Percentiles rank a stretch among this genome's conserved stretches.
phyloP scores from a whole-genome alignment of 2,113 vertebrate species.

The Probosciger aterrimus region DNA sequence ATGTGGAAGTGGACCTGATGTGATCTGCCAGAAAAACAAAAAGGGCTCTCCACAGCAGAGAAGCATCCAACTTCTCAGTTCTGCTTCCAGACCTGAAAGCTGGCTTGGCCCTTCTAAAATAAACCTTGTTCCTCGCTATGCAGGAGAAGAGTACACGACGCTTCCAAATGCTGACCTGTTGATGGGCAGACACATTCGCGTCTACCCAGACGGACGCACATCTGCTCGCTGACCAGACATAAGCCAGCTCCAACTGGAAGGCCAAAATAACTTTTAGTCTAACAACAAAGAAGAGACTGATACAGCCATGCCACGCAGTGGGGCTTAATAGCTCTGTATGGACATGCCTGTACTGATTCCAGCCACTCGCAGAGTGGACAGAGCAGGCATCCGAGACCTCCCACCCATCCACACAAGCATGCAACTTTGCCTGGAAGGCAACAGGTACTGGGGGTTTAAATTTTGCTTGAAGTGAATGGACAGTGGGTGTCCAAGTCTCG shows the following conservation, averaged over 20 bases:
- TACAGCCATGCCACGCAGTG: fast-evolving
- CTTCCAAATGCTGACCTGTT: not conserved
- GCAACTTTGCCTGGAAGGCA: not conserved
- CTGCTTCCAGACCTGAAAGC: not conserved
- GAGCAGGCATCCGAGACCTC: not conserved
- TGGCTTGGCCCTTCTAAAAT: not conserved
- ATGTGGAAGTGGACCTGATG: not conserved
- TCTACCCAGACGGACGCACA: not conserved
- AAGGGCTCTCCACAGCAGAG: not conserved
- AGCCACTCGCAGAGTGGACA: not conserved
- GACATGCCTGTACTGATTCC: not conserved
- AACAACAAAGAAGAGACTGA: not conserved
- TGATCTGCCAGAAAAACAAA: not conserved
- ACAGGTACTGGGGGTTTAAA: not conserved
- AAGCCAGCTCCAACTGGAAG: not conserved
- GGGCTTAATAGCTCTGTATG: not conserved
- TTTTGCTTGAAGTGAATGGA: not conserved
- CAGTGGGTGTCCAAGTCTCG: not conserved
- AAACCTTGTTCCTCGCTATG: not conserved
- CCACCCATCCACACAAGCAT: not conserved
- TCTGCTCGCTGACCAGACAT: constrained; percentile 15
- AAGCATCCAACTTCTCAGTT: constrained; percentile 43
- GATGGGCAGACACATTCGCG: not conserved
- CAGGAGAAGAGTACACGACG: not conserved
- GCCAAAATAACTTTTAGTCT: constrained; percentile 17